Evolutionary conservation across 1,140 invertebrate species (phyloP), one percentile per base, ranked within the genome.

Genomic region (Drosophila navojoa): DNA sequence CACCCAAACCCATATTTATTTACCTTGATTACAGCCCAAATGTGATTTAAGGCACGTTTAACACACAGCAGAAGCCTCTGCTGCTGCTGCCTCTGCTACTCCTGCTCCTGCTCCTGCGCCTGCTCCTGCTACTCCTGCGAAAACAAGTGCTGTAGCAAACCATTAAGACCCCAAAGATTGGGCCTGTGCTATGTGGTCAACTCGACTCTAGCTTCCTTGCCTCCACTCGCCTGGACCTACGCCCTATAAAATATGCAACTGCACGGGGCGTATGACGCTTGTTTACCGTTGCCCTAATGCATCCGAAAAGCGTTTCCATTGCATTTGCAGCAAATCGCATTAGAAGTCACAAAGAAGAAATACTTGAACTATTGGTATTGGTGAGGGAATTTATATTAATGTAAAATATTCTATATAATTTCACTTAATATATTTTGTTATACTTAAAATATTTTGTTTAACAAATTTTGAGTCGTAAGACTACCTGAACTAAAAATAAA

Each of bases 1-100:
- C 55, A 71, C 47, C 64, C 57, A 66, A 58, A 50, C 59, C 63
- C 61, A 68, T 87, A 82, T 89, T 89, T 89, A 74, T 66, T 79
- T 84, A 79, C 79, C 82, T 84, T 89, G 84, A 87, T 89, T 89
- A 89, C 82, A 84, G 84, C 70, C 76, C 79, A 60, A 87, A 89
- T 82, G 82, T 87, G 82, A 89, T 89, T 89, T 82, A 84, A 87
- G 76, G 62, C 82, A 87, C 82, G 79, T 86, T 86, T 79, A 81
- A 60, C 55, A 86, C 58, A 79, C 76, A 76, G 61, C 49, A 55
- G 35, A 55, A 45, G 32, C 67, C 32, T 22, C 19, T 22, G 19
- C 1, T 22, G 3, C 6, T 11, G 40, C 4, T 9, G 1, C 11
- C 2, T 0, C 10, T 10, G 0, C 40, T 1, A n/a, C 27, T 64